Percentiles rank a stretch among this genome's conserved stretches.
Conservation (phyloP, 2,113 vertebrate genomes). For the Petromus typicus region DNA sequence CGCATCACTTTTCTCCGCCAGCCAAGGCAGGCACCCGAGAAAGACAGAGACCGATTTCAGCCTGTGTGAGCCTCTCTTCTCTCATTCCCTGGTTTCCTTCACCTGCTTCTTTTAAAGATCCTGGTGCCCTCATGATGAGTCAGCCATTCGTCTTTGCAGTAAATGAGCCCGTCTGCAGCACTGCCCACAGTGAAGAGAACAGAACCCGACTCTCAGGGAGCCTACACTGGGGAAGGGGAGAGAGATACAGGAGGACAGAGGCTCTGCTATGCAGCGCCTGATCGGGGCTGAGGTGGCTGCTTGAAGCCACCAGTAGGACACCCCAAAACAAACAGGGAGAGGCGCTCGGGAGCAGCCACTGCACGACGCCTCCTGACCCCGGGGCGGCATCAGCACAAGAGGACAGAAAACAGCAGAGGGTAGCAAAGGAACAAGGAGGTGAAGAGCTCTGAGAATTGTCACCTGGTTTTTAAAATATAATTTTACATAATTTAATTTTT, state of each 20-base stretch:
- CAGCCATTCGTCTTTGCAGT: background rate
- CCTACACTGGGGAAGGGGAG: conserved; percentile 8
- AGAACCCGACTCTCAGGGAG: background rate
- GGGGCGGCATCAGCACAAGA: background rate
- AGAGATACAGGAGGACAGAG: background rate
- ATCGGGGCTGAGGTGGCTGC: background rate
- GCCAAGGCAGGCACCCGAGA: background rate
- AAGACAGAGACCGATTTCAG: background rate
- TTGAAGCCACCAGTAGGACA: background rate
- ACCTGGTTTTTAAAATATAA: background rate
- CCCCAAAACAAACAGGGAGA: background rate
- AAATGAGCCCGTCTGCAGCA: background rate
- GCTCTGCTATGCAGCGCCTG: background rate
- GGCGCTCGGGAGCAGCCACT: background rate
- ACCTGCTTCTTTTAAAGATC: background rate
- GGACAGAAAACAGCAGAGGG: background rate
- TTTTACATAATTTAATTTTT: background rate
- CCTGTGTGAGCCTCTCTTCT: background rate
- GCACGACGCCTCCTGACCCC: background rate
- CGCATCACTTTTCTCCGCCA: background rate
- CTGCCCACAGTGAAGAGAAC: background rate
- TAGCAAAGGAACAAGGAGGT: background rate
- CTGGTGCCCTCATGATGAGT: background rate
- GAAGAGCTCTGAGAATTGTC: background rate
- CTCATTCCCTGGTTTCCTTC: background rate